phyloP scores from a whole-genome alignment of 2,797 vertebrate genomes.

The Gila robusta region DNA sequence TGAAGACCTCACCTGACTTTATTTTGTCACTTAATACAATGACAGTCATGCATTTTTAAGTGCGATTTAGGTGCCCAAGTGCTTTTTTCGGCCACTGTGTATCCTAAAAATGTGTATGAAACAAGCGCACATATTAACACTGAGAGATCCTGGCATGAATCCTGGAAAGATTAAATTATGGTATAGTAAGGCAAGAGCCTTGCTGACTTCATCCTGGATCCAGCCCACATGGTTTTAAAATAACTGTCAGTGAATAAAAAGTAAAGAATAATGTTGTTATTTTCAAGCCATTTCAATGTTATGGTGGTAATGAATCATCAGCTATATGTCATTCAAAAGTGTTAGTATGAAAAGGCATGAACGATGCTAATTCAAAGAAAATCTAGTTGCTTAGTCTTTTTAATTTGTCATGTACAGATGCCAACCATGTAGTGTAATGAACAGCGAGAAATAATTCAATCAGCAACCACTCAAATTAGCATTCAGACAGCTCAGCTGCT shows the following conservation, averaged over 20 bases:
- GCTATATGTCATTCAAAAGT: conserved; percentile 12
- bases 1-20: not conserved
- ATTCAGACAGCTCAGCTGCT: not conserved
- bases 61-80: not conserved
- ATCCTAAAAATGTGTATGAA: conserved; percentile 15
- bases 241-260: conserved; percentile 7
- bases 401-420: not conserved
- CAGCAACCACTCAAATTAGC: not conserved
- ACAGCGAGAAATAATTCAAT: not conserved
- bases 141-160: conserved; percentile 30
- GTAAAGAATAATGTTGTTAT: conserved; percentile 20
- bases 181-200: not conserved
- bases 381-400: not conserved
- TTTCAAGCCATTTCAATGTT: not conserved
- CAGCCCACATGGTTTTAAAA: conserved; percentile 37
- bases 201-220: conserved; percentile 35
- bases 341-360: not conserved
- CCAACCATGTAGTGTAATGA: conserved; percentile 5
- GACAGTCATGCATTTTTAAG: not conserved
- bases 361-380: not conserved
- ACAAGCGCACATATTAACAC: conserved; percentile 22
- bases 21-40: not conserved
- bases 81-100: not conserved
- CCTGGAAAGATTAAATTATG: conserved; percentile 47
- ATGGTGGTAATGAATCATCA: not conserved